Evolutionary conservation across 2,888 invertebrate genomes (phyloP).

Genomic region (Volucella inflata): DNA sequence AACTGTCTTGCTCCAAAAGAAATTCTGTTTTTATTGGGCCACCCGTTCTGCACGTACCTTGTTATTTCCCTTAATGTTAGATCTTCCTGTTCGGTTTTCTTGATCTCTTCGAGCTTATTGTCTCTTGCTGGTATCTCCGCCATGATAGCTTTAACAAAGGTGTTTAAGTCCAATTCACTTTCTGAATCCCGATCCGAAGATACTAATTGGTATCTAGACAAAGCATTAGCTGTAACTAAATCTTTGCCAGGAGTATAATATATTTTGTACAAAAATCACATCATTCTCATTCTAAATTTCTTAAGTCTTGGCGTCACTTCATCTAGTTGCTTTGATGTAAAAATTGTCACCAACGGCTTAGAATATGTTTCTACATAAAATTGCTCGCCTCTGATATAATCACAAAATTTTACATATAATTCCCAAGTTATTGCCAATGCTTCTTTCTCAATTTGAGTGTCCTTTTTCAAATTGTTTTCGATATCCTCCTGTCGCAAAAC

Average conservation of each 20-base stretch:
- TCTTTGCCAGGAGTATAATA: slow-evolving; percentile 23
- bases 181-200: slow-evolving; percentile 8
- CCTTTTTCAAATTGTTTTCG: slow-evolving; percentile 21
- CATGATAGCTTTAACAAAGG: slow-evolving; percentile 13
- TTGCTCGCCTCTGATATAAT: not conserved
- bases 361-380: slow-evolving; percentile 6
- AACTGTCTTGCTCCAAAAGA: too few species aligned
- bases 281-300: slow-evolving; percentile 8
- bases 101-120: slow-evolving; percentile 1
- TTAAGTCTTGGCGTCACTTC: slow-evolving; percentile 28
- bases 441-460: too few species aligned
- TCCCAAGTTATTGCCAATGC: too few species aligned
- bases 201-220: slow-evolving; percentile 14
- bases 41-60: not conserved
- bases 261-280: not conserved
- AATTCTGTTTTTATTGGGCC: too few species aligned
- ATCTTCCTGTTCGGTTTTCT: too few species aligned
- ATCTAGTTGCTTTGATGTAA: slow-evolving; percentile 23
- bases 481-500: slow-evolving; percentile 35
- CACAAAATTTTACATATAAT: too few species aligned
- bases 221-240: slow-evolving; percentile 24
- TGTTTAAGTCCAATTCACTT: slow-evolving; percentile 14
- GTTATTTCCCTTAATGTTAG: too few species aligned
- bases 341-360: slow-evolving; percentile 27
- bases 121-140: slow-evolving; percentile 12